Evolutionary conservation across 1,140 invertebrate species (phyloP).

Genomic region (Watersipora subatra): DNA sequence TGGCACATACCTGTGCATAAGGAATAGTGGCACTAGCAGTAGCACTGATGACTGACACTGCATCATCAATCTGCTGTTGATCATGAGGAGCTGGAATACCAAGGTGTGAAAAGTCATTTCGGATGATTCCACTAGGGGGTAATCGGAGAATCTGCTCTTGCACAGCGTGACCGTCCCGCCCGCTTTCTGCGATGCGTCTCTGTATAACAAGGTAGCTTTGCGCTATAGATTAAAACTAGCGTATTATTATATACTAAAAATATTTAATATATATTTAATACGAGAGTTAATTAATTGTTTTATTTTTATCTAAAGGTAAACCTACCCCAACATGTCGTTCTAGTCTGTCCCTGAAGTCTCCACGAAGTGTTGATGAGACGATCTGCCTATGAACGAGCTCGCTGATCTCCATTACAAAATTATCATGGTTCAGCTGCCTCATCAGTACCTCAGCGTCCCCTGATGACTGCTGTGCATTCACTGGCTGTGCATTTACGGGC

Average conservation of each 20-base stretch:
- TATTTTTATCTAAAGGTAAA: too few relatives aligned
- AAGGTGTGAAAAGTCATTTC: constrained; percentile 33
- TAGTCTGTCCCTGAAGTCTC: constrained; percentile 21
- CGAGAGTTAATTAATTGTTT: too few relatives aligned
- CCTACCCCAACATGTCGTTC: constrained; percentile 24
- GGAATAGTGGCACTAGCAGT: constrained; percentile 28
- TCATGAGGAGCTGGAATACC: constrained; percentile 17
- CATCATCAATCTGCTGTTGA: constrained; percentile 22
- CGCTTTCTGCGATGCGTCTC: constrained; percentile 14
- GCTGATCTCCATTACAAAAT: constrained; percentile 29
- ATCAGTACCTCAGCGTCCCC: background rate
- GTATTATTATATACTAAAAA: too few relatives aligned
- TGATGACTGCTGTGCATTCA: too few relatives aligned
- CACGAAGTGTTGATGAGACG: constrained; percentile 25
- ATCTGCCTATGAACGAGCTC: constrained; percentile 29
- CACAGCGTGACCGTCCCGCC: constrained; percentile 23
- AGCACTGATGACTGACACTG: constrained; percentile 29
- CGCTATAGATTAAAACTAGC: too few relatives aligned
- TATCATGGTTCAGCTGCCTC: constrained; percentile 18
- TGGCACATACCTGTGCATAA: constrained; percentile 28
- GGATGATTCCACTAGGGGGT: constrained; percentile 16
- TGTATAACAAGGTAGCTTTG: too few relatives aligned
- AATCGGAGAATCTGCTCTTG: constrained; percentile 20
- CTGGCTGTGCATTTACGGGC: too few relatives aligned
- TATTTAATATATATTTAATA: too few relatives aligned